phyloP scores from a whole-genome alignment of 2,888 invertebrate species.

The Podabrus alpinus region DNA sequence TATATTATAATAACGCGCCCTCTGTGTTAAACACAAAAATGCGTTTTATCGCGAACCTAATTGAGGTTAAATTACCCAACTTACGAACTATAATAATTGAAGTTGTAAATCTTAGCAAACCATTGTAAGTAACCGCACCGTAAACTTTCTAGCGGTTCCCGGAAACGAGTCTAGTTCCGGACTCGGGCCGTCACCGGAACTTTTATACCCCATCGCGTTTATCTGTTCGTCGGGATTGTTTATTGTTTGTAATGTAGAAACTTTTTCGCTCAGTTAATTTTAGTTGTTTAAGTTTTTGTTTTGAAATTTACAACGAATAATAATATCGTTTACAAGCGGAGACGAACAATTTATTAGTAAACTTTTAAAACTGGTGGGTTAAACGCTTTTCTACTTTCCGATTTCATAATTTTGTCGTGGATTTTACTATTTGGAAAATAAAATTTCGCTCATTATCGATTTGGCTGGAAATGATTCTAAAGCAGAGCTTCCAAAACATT shows the following conservation, averaged over 20 bases:
- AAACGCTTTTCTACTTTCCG: background rate
- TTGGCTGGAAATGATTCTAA: background rate
- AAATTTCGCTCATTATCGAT: background rate
- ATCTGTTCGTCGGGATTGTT: conserved; percentile 39
- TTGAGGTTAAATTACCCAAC: conserved; percentile 27
- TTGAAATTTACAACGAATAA: conserved; percentile 9
- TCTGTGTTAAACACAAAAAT: background rate
- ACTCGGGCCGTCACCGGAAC: conserved; percentile 44
- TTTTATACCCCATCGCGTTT: conserved; percentile 46
- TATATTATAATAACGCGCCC: background rate
- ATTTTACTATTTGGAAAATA: background rate
- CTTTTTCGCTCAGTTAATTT: conserved; percentile 30
- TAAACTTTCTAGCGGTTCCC: conserved; percentile 41
- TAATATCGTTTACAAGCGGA: background rate
- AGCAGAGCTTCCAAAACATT: background rate
- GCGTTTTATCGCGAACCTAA: conserved; percentile 10
- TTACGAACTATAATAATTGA: conserved; percentile 31
- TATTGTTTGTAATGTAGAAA: conserved; percentile 34
- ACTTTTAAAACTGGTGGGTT: background rate
- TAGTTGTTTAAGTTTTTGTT: conserved; percentile 16
- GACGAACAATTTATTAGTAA: background rate
- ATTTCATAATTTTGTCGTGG: background rate
- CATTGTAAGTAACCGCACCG: conserved; percentile 39
- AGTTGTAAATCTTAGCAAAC: conserved; percentile 33
- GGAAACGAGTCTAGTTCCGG: conserved; percentile 49